Conservation (phyloP, 2,888 invertebrate genomes). For the Macrophya alboannulata region DNA sequence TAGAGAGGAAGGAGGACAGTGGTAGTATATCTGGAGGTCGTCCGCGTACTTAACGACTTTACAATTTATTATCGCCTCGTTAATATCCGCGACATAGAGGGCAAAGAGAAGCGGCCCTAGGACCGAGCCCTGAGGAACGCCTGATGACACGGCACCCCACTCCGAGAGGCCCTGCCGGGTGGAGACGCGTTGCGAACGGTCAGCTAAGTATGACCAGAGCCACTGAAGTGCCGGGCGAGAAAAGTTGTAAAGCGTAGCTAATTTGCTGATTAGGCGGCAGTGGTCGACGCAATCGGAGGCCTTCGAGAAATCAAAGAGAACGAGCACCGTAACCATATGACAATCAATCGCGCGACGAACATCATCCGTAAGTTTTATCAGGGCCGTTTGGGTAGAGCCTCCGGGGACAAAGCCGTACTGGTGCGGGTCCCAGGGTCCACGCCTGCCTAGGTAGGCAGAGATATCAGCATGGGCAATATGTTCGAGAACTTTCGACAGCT, state of each 20-base stretch:
- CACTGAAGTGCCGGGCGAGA: not conserved
- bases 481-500: conserved; percentile 64
- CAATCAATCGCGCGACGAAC: conserved; percentile 65
- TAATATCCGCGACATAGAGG: not conserved
- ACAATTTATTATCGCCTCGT: not conserved
- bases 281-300: conserved; percentile 64
- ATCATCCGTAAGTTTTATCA: conserved; percentile 64
- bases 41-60: conserved; percentile 9
- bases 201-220: not conserved
- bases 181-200: not conserved
- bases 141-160: not conserved
- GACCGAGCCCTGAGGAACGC: conserved; percentile 17
- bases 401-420: conserved; percentile 68
- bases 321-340: conserved; percentile 61
- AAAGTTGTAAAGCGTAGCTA: not conserved
- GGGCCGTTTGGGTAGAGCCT: conserved; percentile 64
- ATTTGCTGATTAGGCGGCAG: not conserved
- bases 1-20: not conserved
- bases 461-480: conserved; percentile 61
- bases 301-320: conserved; percentile 66
- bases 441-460: conserved; percentile 56
- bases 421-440: conserved; percentile 61
- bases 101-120: not conserved
- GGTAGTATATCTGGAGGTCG: not conserved
- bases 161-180: not conserved